phyloP scores from a whole-genome alignment of 2,797 vertebrate genomes.

The Pantherophis vulpinus region DNA sequence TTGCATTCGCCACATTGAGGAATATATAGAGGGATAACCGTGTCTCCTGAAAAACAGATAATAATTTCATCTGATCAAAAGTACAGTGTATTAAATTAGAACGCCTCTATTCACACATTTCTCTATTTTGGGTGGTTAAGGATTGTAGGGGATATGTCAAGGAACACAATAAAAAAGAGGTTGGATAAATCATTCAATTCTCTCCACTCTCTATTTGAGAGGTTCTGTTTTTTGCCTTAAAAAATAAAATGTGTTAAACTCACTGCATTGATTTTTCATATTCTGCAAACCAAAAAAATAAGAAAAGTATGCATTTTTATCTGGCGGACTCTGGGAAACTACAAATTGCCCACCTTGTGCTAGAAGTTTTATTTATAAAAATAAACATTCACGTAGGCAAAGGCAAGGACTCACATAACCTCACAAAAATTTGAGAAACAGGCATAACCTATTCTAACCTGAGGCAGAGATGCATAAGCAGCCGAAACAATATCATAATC shows the following conservation, averaged over 20 bases:
- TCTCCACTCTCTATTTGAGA: neutral
- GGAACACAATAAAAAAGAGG: neutral
- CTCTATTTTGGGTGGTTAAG: neutral
- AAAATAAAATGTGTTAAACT: neutral
- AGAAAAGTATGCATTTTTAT: neutral
- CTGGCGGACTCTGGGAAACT: neutral
- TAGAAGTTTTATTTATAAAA: neutral
- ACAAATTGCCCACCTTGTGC: neutral
- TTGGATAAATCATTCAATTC: neutral
- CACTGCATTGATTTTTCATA: neutral
- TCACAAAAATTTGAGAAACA: neutral
- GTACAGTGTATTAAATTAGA: neutral
- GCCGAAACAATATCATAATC: neutral
- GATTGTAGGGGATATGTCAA: neutral
- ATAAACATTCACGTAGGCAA: neutral
- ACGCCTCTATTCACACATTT: neutral
- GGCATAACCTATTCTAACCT: neutral
- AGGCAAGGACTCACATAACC: neutral
- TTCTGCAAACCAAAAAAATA: neutral
- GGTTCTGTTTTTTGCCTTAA: neutral
- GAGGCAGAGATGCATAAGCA: neutral
- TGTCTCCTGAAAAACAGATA: constrained; percentile 79
- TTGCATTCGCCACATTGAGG: constrained; percentile 97
- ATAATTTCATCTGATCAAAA: constrained; percentile 25
- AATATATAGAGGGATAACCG: constrained; percentile 89